Percentiles rank a stretch among this genome's conserved stretches.
Conservation (phyloP, 92 coral and sea anemone species). For the Micromussa lordhowensis region DNA sequence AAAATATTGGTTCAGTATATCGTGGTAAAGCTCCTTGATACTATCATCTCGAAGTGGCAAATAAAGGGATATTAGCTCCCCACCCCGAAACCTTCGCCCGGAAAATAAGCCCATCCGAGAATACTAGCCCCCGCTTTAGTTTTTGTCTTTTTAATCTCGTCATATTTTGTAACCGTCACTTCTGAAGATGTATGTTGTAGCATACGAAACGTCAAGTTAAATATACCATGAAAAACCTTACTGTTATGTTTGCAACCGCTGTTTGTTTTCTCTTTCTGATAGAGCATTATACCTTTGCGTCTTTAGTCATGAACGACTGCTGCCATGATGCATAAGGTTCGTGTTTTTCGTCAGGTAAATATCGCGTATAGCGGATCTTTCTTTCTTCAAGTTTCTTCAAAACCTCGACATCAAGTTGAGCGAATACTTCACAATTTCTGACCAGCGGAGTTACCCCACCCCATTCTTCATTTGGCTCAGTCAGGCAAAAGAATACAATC, state of each 20-base stretch:
- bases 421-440: constrained; percentile 75
- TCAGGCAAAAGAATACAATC: constrained; percentile 82
- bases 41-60: background rate
- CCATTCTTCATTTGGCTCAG: constrained; percentile 71
- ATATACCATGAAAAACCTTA: too few relatives aligned
- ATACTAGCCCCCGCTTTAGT: too few relatives aligned
- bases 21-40: background rate
- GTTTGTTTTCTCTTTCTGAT: too few relatives aligned
- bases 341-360: constrained; percentile 63
- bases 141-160: too few relatives aligned
- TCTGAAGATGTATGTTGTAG: too few relatives aligned
- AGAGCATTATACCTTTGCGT: constrained; percentile 47
- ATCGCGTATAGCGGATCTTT: constrained; percentile 78
- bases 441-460: constrained; percentile 88
- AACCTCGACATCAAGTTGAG: constrained; percentile 72
- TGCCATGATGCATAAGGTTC: constrained; percentile 84
- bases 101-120: too few relatives aligned
- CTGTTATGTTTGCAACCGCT: too few relatives aligned
- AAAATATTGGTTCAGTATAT: background rate
- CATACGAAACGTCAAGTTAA: too few relatives aligned
- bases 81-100: too few relatives aligned
- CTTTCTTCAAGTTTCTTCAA: constrained; percentile 66
- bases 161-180: too few relatives aligned
- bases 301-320: constrained; percentile 75
- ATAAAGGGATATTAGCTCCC: too few relatives aligned